These are phyloP conservation scores for Passer montanus DNA, from an alignment of 2,113 vertebrate genomes.

Conservation along the genomic window DNA sequence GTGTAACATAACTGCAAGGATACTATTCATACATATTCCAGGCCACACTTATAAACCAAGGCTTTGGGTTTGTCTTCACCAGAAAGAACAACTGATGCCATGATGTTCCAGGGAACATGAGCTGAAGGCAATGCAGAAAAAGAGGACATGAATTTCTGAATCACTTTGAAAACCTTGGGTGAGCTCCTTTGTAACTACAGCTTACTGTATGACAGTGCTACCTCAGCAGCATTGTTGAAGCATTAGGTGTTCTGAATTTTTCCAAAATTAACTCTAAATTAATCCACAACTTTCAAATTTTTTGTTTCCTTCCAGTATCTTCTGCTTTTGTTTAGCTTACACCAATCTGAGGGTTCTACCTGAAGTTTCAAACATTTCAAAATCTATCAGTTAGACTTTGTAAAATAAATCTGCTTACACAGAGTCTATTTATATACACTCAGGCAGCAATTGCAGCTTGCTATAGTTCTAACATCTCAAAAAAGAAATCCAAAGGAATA, in stretches of 20 bases:
- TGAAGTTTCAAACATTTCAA: not conserved
- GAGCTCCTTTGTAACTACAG: not conserved
- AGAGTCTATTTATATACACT: not conserved
- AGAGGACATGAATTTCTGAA: not conserved
- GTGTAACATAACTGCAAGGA: not conserved
- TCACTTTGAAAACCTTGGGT: not conserved
- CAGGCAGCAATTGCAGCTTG: not conserved
- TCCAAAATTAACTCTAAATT: not conserved
- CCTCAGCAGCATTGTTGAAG: not conserved
- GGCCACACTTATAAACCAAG: not conserved
- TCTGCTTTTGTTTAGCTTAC: not conserved
- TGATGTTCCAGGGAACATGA: not conserved
- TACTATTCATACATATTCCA: not conserved
- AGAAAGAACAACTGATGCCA: not conserved
- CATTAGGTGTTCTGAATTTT: not conserved
- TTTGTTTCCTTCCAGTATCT: not conserved
- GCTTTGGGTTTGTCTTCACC: not conserved
- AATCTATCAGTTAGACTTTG: not conserved
- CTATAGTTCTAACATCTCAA: not conserved
- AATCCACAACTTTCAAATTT: not conserved
- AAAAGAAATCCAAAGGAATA: not conserved
- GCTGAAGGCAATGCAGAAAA: not conserved
- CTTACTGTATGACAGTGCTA: not conserved
- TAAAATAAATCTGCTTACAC: not conserved
- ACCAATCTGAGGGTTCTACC: not conserved